Percentiles rank a stretch among this genome's conserved stretches.
These are phyloP conservation scores for Troides oblongomaculatus DNA, from an alignment of 2,888 invertebrate genomes.

Conservation along the genomic window DNA sequence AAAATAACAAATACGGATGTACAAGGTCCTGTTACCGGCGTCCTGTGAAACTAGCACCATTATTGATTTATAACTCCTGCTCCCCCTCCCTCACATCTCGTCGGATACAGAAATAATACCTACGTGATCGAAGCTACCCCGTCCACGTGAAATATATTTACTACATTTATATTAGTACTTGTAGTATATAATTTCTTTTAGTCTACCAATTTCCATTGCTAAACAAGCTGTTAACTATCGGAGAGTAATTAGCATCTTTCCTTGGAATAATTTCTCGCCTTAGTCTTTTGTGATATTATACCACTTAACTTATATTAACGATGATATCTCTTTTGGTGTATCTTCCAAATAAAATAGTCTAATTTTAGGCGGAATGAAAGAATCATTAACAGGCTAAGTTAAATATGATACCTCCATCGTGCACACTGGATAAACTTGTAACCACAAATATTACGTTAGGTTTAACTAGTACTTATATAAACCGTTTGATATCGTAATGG, in stretches of 20 bases:
- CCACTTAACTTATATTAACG: no score
- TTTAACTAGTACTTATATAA: neutral
- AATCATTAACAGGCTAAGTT: no score
- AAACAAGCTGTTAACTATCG: no score
- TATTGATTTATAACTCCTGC: slow-evolving; percentile 1
- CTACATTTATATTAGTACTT: neutral
- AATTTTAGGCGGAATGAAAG: no score
- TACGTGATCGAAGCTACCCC: neutral
- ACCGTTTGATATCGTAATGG: neutral
- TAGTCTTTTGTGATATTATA: no score
- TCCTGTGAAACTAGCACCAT: neutral
- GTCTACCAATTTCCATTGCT: no score
- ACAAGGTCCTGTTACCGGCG: neutral
- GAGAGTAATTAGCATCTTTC: no score
- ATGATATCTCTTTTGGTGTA: no score
- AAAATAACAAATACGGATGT: neutral
- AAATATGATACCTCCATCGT: no score
- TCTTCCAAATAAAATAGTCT: no score
- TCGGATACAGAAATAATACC: neutral
- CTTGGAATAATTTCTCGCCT: no score
- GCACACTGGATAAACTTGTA: neutral
- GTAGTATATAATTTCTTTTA: no score
- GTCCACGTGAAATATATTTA: neutral
- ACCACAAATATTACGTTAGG: neutral
- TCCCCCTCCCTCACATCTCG: neutral